Percentiles rank a stretch among this genome's conserved stretches.
Evolutionary conservation across 2,113 vertebrate genomes (phyloP).

Genomic region (Indicator indicator): DNA sequence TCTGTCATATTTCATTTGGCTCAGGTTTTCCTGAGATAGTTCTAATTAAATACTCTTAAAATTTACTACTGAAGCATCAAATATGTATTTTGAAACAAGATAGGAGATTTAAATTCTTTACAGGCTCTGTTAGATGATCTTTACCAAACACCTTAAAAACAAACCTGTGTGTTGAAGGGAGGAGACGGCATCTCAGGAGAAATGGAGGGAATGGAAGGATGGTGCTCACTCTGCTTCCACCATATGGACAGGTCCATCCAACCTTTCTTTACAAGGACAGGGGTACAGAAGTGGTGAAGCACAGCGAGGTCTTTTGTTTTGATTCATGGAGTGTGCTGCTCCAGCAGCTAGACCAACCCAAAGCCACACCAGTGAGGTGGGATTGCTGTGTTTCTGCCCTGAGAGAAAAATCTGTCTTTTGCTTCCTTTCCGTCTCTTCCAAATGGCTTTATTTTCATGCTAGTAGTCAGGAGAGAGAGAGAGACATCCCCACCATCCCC

Average conservation of each 20-base stretch:
- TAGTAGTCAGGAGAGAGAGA: not conserved
- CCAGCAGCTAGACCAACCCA: not conserved
- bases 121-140: not conserved
- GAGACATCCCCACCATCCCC: not conserved
- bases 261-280: not conserved
- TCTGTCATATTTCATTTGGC: conserved; percentile 22
- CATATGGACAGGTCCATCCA: not conserved
- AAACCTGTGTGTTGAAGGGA: not conserved
- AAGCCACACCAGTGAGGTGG: not conserved
- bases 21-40: not conserved
- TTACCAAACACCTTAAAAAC: not conserved
- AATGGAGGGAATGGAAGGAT: not conserved
- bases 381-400: not conserved
- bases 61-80: not conserved
- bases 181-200: not conserved
- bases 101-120: not conserved
- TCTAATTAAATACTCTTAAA: conserved; percentile 33
- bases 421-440: not conserved
- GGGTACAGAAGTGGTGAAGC: not conserved
- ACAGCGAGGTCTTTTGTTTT: not conserved
- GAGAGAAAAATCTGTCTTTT: not conserved
- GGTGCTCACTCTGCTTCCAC: not conserved
- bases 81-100: not conserved
- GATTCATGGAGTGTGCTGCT: not conserved
- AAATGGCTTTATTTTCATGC: not conserved